These are phyloP conservation scores for Lithophane ornitopus DNA, from an alignment of 2,888 invertebrate species.

Conservation along the genomic window DNA sequence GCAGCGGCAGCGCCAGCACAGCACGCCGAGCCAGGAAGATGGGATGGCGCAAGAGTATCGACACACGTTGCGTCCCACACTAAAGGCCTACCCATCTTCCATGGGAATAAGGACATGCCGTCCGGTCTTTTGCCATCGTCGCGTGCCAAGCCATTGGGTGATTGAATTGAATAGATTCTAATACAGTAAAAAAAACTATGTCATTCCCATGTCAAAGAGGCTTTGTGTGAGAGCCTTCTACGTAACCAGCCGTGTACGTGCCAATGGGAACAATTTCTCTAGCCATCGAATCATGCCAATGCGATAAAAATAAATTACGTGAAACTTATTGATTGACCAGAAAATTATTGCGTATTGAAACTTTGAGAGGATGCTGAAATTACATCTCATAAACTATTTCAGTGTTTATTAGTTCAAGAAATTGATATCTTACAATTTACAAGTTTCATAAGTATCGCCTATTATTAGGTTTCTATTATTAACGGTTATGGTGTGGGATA, in stretches of 20 bases:
- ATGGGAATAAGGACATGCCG: too few relatives aligned
- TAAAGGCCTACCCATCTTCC: too few relatives aligned
- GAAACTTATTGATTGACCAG: conserved; percentile 3
- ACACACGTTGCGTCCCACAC: too few relatives aligned
- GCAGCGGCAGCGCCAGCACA: too few relatives aligned
- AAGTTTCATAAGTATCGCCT: neutral
- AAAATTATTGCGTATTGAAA: conserved; percentile 19
- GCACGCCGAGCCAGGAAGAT: too few relatives aligned
- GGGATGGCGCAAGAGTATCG: too few relatives aligned
- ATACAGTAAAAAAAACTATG: conserved; percentile 19
- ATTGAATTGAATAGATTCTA: conserved; percentile 9
- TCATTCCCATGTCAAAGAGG: neutral
- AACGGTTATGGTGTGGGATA: neutral
- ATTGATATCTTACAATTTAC: neutral
- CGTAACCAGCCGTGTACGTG: neutral
- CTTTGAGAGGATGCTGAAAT: conserved; percentile 8
- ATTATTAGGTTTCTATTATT: neutral
- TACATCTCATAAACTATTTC: conserved; percentile 1
- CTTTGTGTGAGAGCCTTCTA: conserved; percentile 3
- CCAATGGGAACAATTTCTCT: conserved; percentile 14
- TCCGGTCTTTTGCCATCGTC: too few relatives aligned
- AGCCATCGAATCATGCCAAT: neutral
- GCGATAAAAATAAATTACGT: conserved; percentile 3
- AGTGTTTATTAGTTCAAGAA: conserved; percentile 2
- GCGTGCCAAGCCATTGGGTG: too few relatives aligned